Evolutionary conservation across 1,140 invertebrate genomes (phyloP).

Genomic region (Akabosia matsudoensis): DNA sequence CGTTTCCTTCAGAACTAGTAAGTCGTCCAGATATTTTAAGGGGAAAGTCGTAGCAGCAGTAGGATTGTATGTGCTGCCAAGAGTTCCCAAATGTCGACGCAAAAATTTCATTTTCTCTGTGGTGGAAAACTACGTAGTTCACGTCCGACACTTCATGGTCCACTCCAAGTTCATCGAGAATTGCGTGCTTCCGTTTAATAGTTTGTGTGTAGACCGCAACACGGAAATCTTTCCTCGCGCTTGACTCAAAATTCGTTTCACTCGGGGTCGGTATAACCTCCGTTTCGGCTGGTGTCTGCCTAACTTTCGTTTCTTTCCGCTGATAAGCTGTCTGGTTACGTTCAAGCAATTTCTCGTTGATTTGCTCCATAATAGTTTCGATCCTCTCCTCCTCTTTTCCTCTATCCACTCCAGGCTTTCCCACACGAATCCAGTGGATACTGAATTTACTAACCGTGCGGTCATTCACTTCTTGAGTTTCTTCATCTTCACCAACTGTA

Average conservation of each 20-base stretch:
- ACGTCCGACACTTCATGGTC: background rate
- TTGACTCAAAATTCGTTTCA: too few species aligned
- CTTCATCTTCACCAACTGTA: too few species aligned
- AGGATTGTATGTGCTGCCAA: background rate
- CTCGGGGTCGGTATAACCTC: too few species aligned
- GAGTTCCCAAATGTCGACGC: background rate
- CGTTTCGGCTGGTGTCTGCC: too few species aligned
- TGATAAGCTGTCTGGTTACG: too few species aligned
- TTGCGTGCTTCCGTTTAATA: background rate
- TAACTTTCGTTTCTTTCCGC: too few species aligned
- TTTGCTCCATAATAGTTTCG: background rate
- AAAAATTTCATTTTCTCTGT: background rate
- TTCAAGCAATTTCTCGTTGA: too few species aligned
- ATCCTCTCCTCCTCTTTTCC: background rate
- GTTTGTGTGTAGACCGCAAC: background rate
- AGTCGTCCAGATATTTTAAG: background rate
- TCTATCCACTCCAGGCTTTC: background rate
- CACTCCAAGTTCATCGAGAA: background rate
- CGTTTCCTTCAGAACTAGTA: background rate
- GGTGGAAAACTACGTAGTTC: background rate
- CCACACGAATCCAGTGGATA: background rate
- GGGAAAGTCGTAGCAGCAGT: constrained; percentile 6
- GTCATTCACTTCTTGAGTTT: too few species aligned
- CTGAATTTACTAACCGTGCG: background rate
- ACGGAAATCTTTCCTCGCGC: too few species aligned